Base-by-base conservation (phyloP, 2,113 vertebrate genomes). In the Hepsetus odoe region DNA sequence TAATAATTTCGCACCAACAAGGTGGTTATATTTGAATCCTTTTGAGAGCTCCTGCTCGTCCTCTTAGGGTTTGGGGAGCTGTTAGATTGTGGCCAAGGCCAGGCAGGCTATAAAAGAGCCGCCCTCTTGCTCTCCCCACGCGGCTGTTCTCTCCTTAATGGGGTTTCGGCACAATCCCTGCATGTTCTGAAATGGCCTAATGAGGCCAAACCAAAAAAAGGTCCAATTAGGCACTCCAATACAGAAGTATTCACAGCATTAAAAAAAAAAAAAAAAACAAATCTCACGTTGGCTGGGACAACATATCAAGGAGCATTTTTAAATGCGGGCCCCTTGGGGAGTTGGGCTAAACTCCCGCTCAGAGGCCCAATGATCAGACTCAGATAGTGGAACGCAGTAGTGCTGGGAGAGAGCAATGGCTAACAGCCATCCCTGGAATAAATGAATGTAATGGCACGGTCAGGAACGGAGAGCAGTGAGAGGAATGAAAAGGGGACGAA, bases 151-250 rank as follows among this genome's bases (percentile, higher is more conserved):
- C 69, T 61, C 49, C 55, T 80, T 81, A 80, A 80, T 80, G 62
- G 78, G 70, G 83, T 55, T 82, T 81, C 82, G 82, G 85, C 83
- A 82, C 84, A 49, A 80, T 86, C 42, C 24, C 66, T 0, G 30
- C 72, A 72, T 22, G 42, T 68, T 72, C 77, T 28, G 66, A 83
- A 80, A 72, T 53, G 56, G 67, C 74, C 77, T 83, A 80, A 83
- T 83, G 81, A 83, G 65, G 76, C 65, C 65, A 83, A 75, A 83
- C 81, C 66, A 38, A 75, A 70, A 72, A 79, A 75, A 75, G 73
- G 22, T 77, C 69, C 81, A 78, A 83, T 83, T 83, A 83, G 65
- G 12, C 13, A 46, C 51, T 13, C 13, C 61, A 72, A 69, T 58
- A 55, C 42, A 33, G 76, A 70, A 55, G 40, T 22, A 28, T 28